phyloP scores from a whole-genome alignment of 2,797 vertebrate species.

The Melanotaenia pygmaea region DNA sequence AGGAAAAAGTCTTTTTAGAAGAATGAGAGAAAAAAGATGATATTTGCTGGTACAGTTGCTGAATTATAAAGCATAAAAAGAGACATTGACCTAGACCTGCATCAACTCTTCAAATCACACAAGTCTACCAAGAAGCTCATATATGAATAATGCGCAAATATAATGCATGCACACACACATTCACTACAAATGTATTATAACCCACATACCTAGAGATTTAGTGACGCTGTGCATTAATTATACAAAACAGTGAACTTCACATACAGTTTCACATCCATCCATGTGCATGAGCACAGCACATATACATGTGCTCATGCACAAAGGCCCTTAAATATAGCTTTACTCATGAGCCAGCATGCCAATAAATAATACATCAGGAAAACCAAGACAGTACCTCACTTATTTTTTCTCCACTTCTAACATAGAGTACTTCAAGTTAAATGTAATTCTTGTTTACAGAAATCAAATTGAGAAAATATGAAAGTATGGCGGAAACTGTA shows the following conservation, averaged over 20 bases:
- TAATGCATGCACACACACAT: slow-evolving; percentile 25
- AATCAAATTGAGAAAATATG: slow-evolving; percentile 62
- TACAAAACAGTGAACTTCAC: slow-evolving; percentile 17
- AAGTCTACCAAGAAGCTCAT: slow-evolving; percentile 68
- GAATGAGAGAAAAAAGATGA: slow-evolving; percentile 52
- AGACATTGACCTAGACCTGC: slow-evolving; percentile 74
- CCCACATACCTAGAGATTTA: slow-evolving; percentile 8
- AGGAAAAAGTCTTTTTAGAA: slow-evolving; percentile 39
- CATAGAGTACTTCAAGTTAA: slow-evolving; percentile 59
- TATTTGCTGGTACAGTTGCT: slow-evolving; percentile 49
- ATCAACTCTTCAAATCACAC: slow-evolving; percentile 76
- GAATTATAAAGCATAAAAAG: slow-evolving; percentile 71
- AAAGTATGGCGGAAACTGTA: slow-evolving; percentile 33
- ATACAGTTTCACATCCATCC: slow-evolving; percentile 4
- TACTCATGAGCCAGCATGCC: slow-evolving; percentile 49
- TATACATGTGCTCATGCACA: slow-evolving; percentile 16
- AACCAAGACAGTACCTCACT: slow-evolving; percentile 57
- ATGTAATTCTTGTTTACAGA: slow-evolving; percentile 66
- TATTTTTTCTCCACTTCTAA: slow-evolving; percentile 7
- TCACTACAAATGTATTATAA: slow-evolving; percentile 15
- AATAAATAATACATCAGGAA: slow-evolving; percentile 71
- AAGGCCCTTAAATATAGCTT: slow-evolving; percentile 50
- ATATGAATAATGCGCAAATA: slow-evolving; percentile 69
- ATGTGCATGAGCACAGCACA: slow-evolving; percentile 7
- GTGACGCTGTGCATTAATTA: slow-evolving; percentile 23